Base-by-base conservation (phyloP, 1,140 invertebrate species). In the Maniola jurtina region DNA sequence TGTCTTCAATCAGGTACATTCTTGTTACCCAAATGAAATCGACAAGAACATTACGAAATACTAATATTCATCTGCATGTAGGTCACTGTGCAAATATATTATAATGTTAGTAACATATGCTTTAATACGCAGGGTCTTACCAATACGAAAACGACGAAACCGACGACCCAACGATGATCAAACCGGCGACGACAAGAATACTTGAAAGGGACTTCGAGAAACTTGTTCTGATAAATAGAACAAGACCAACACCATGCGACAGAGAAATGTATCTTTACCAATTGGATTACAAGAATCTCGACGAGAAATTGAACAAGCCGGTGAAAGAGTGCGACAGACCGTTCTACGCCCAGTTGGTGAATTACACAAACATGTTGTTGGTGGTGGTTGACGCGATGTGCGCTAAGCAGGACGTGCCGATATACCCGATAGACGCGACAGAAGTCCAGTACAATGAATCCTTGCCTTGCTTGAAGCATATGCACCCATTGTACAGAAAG, bases 291-390 rank as follows among this genome's bases (percentile, higher is more conserved):
- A 85, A 79, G 45, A 89, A 89, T 42, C 73, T 89, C 15, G 80
- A 88, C 25, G 79, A 83, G 42, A 89, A 89, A 61, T 68, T 88
- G 6, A 86, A 84, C 55, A 87, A 83, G 40, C 86, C 83, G 10
- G 35, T 84, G n/a, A 76, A 73, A 15, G 80, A 85, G 60, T 90
- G 88, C 70, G 75, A 81, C 4, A 70, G 95, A 72, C 94, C 95
- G 14, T 98, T 96, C 90, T 95, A 96, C 63, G 95, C 96, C 2
- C 95, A 97, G 72, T 93, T 94, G 40, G 95, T 98, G 40, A 94
- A 94, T 40, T 93, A 93, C 50, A 98, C 95, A 50, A 98, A 98
- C 82, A 93, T 98, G 91, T 91, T 98, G 5, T 88, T 98, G 61
- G 87, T 98, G 1, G 95, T 97, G 2, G 94, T 97, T 3, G 95